Percentiles rank a stretch among this genome's conserved stretches.
These are phyloP conservation scores for Nipponia nippon DNA, from an alignment of 2,113 vertebrate genomes.

Conservation along the genomic window DNA sequence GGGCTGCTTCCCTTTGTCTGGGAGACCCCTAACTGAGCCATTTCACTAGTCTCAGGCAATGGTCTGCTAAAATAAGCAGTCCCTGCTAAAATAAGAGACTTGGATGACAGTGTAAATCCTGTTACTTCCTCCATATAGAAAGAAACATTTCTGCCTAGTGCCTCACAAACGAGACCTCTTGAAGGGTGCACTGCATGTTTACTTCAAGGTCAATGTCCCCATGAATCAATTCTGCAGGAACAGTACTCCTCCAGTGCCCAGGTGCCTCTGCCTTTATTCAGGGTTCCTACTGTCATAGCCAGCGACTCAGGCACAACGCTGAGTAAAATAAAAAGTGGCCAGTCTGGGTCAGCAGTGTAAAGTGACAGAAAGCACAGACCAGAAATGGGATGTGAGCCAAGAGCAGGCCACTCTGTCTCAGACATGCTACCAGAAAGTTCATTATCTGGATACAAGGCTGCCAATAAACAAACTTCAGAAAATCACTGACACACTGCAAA, in stretches of 20 bases:
- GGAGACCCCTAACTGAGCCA: neutral
- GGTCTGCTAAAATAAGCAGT: neutral
- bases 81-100: neutral
- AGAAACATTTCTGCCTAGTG: conserved; percentile 60
- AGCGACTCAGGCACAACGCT: neutral
- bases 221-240: neutral
- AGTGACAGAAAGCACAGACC: neutral
- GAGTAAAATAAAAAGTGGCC: neutral
- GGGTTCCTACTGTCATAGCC: neutral
- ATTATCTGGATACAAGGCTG: neutral
- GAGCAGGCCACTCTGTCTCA: neutral
- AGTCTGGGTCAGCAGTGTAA: neutral
- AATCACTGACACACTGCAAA: conserved; percentile 56
- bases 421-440: neutral
- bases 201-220: conserved; percentile 6
- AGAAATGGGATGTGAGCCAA: neutral
- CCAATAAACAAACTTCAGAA: conserved; percentile 24
- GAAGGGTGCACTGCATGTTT: conserved; percentile 52
- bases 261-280: neutral
- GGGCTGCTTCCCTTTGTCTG: neutral
- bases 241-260: neutral
- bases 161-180: conserved; percentile 60
- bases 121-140: conserved; percentile 9
- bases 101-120: neutral
- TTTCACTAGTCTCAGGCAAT: neutral